Evolutionary conservation across 2,888 invertebrate genomes (phyloP).

Genomic region (Syritta pipiens): DNA sequence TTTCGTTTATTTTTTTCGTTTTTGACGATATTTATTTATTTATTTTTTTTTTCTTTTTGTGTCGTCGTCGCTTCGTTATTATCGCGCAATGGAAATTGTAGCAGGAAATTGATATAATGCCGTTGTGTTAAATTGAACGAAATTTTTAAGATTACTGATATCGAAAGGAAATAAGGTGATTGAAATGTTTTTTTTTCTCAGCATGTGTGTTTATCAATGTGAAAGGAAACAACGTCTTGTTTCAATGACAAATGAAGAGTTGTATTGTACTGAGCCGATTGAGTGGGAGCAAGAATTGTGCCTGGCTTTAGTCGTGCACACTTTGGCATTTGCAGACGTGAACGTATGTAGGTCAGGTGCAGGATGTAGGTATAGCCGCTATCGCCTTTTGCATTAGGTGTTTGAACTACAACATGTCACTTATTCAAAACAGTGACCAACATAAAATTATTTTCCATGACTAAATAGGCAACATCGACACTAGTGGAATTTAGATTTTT

Average conservation of each 20-base stretch:
- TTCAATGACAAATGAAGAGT: not conserved
- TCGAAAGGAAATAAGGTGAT: slow-evolving; percentile 30
- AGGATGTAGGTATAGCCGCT: too few relatives aligned
- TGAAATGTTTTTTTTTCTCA: slow-evolving; percentile 14
- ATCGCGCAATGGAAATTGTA: not conserved
- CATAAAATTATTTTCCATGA: too few relatives aligned
- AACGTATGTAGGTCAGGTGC: too few relatives aligned
- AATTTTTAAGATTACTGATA: slow-evolving; percentile 26
- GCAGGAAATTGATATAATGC: slow-evolving; percentile 37
- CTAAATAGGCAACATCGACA: too few relatives aligned
- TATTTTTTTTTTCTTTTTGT: not conserved
- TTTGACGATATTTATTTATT: not conserved
- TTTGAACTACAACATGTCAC: too few relatives aligned
- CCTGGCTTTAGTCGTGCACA: too few relatives aligned
- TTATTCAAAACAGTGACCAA: too few relatives aligned
- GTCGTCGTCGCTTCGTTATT: not conserved
- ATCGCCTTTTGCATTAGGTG: too few relatives aligned
- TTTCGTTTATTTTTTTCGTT: slow-evolving; percentile 1
- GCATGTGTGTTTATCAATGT: not conserved
- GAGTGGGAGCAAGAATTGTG: too few relatives aligned
- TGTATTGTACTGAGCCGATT: too few relatives aligned
- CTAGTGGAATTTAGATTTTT: too few relatives aligned
- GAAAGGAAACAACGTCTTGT: not conserved
- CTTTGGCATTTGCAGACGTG: too few relatives aligned
- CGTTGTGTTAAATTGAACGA: not conserved